Evolutionary conservation across 2,888 invertebrate species (phyloP).

Genomic region (Apomyelois bistriatella): DNA sequence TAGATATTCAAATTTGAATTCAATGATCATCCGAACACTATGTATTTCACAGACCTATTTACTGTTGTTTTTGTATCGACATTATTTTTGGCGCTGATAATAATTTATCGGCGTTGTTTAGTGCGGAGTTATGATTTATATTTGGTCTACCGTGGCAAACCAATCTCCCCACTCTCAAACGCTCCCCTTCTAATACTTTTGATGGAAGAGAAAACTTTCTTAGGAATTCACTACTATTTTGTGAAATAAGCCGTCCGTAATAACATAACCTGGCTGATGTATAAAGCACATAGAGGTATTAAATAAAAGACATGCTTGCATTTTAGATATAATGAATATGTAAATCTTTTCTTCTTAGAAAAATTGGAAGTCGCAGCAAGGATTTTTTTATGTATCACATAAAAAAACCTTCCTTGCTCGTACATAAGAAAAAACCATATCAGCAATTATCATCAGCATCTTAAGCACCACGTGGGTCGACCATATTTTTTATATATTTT

Average conservation of each 20-base stretch:
- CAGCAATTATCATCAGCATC: too few relatives aligned
- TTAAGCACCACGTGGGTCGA: too few relatives aligned
- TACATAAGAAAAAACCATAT: too few relatives aligned
- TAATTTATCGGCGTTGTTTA: slow-evolving; percentile 53
- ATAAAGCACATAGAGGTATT: neutral
- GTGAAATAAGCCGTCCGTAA: neutral
- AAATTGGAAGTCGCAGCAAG: too few relatives aligned
- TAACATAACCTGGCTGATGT: neutral
- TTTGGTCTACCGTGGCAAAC: slow-evolving; percentile 34
- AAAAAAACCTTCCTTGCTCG: too few relatives aligned
- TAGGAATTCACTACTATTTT: slow-evolving; percentile 22
- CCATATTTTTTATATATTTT: too few relatives aligned
- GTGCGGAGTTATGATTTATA: slow-evolving; percentile 51
- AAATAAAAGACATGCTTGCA: neutral
- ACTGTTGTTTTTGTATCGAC: slow-evolving; percentile 36
- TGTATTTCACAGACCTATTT: slow-evolving; percentile 4
- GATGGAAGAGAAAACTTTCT: slow-evolving; percentile 22
- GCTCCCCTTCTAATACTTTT: slow-evolving; percentile 29
- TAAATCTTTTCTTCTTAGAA: too few relatives aligned
- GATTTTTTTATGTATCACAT: too few relatives aligned
- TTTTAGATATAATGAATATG: neutral
- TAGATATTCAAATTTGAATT: too few relatives aligned
- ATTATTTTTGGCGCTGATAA: slow-evolving; percentile 37
- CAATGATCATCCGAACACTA: too few relatives aligned
- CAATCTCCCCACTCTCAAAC: slow-evolving; percentile 34